A percentile compares a stretch with the other conserved stretches of the same genome.
These are phyloP conservation scores for Dipodomys spectabilis DNA, from an alignment of 2,113 vertebrate species.

Conservation along the genomic window DNA sequence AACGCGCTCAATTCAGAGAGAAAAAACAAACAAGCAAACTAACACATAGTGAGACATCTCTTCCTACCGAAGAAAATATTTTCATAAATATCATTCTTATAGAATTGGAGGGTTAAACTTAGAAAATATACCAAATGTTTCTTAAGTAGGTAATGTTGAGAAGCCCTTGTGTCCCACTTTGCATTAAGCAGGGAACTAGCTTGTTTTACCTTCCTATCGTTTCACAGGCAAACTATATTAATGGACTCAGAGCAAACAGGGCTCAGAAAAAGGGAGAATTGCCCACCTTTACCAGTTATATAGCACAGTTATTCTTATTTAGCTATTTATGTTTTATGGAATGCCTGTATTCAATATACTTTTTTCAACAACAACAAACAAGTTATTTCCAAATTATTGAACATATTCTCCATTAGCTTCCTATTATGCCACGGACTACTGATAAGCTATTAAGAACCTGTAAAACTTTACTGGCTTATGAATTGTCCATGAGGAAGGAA, in stretches of 20 bases:
- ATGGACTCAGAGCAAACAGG: neutral
- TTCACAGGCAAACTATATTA: neutral
- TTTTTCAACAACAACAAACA: neutral
- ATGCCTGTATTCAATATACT: neutral
- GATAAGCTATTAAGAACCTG: neutral
- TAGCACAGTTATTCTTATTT: neutral
- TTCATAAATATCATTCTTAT: neutral
- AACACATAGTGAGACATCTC: neutral
- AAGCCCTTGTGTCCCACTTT: neutral
- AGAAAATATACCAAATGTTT: too few species aligned
- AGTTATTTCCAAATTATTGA: neutral
- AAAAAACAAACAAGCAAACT: neutral
- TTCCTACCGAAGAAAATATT: neutral
- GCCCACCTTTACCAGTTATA: too few species aligned
- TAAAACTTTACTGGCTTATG: neutral
- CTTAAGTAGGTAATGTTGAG: neutral
- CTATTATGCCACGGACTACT: neutral
- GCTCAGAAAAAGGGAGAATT: neutral
- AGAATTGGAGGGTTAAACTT: too few species aligned
- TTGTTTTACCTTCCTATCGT: neutral
- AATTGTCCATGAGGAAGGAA: neutral
- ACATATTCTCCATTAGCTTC: conserved; percentile 10
- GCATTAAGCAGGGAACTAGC: neutral
- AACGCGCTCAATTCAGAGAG: neutral
- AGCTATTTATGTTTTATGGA: neutral